These are phyloP conservation scores for Sceliomorpha sp. DNA, from an alignment of 2,888 invertebrate species.

Conservation along the genomic window DNA sequence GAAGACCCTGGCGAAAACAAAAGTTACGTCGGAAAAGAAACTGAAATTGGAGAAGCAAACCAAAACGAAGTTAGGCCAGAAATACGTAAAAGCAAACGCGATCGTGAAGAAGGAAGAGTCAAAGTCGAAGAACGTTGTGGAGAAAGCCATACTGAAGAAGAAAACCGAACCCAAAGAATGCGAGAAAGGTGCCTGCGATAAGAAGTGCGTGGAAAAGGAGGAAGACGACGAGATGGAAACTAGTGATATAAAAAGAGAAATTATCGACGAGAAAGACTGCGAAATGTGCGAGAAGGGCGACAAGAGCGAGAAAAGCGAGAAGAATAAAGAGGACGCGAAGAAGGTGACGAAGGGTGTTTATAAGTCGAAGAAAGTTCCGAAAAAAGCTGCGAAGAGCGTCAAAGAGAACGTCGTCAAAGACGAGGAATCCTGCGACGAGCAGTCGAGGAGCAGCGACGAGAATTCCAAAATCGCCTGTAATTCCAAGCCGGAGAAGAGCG, in stretches of 20 bases:
- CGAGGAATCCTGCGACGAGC: conserved; percentile 65
- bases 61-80: conserved; percentile 70
- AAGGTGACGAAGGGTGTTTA: conserved; percentile 60
- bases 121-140: conserved; percentile 69
- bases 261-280: conserved; percentile 66
- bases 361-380: conserved; percentile 63
- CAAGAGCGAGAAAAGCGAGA: conserved; percentile 56
- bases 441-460: conserved; percentile 63
- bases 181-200: conserved; percentile 62
- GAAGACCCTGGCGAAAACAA: conserved; percentile 65
- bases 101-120: conserved; percentile 67
- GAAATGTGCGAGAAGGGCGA: conserved; percentile 50
- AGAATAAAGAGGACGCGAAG: conserved; percentile 61
- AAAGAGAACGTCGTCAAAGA: conserved; percentile 59
- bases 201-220: conserved; percentile 60
- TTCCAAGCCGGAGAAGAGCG: conserved; percentile 63
- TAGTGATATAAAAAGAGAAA: conserved; percentile 70
- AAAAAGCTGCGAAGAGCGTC: conserved; percentile 63
- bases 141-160: conserved; percentile 68
- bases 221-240: conserved; percentile 53
- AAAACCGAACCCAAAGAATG: conserved; percentile 65
- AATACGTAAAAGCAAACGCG: conserved; percentile 65
- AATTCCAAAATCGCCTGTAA: conserved; percentile 46
- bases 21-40: conserved; percentile 68
- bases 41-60: conserved; percentile 73